A percentile compares a stretch with the other conserved stretches of the same genome.
phyloP scores from a whole-genome alignment of 2,888 invertebrate species.

The Acanthoscelides obtectus region DNA sequence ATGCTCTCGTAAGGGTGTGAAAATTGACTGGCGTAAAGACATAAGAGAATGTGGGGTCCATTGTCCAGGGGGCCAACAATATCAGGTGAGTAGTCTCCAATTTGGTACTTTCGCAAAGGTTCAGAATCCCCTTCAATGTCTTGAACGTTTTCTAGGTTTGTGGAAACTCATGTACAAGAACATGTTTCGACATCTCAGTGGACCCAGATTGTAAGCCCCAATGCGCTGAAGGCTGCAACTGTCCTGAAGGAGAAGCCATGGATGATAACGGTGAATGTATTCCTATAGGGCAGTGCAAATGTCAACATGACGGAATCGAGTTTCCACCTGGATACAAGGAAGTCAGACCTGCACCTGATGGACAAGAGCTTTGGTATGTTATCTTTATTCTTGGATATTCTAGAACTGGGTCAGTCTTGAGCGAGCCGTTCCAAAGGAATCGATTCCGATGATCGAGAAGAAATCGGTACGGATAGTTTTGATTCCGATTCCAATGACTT shows the following conservation, averaged over 20 bases:
- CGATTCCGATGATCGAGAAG: no score
- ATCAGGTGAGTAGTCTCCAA: conserved; percentile 63
- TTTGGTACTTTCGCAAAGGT: no score
- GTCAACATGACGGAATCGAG: conserved; percentile 65
- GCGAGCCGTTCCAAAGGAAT: no score
- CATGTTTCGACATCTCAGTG: conserved; percentile 61
- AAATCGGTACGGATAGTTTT: no score
- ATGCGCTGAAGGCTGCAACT: conserved; percentile 90
- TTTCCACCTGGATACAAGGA: conserved; percentile 74
- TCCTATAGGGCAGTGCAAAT: conserved; percentile 71
- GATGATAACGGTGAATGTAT: conserved; percentile 72
- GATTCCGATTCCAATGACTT: no score
- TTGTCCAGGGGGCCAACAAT: conserved; percentile 75
- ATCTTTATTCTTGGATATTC: no score
- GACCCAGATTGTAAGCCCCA: conserved; percentile 53
- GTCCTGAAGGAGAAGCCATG: conserved; percentile 72
- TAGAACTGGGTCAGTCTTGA: no score
- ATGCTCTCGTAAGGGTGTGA: conserved; percentile 68
- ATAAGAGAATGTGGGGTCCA: conserved; percentile 74
- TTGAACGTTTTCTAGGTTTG: conserved; percentile 49
- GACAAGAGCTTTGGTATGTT: conserved; percentile 66
- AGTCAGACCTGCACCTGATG: conserved; percentile 63
- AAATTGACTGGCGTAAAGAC: conserved; percentile 73
- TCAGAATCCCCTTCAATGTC: no score
- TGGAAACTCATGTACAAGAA: conserved; percentile 75